Percentiles rank a stretch among this genome's conserved stretches.
Evolutionary conservation across 1,140 invertebrate species (phyloP).

Genomic region (Neodiprion lecontei): DNA sequence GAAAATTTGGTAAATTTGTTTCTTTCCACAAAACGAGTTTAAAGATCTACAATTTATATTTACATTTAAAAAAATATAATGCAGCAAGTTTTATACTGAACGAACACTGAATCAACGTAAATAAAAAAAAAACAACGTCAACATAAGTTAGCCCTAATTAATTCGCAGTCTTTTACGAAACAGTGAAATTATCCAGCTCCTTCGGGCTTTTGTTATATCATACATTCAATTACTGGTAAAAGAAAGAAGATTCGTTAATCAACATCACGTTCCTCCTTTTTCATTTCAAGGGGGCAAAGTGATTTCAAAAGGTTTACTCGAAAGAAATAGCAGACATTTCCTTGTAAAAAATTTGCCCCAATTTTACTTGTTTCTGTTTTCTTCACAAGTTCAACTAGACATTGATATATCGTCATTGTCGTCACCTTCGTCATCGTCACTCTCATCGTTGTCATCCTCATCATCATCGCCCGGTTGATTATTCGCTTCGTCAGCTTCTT

Average conservation of each 20-base stretch:
- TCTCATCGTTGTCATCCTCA: neutral
- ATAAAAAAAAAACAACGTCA: no score
- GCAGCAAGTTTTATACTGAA: neutral
- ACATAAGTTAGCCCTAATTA: no score
- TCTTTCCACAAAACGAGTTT: neutral
- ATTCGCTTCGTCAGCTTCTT: constrained; percentile 43
- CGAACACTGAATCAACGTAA: no score
- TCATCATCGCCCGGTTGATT: neutral
- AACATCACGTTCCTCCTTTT: no score
- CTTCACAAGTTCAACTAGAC: constrained; percentile 41
- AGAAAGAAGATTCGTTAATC: no score
- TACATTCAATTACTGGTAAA: no score
- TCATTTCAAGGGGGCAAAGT: neutral
- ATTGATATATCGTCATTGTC: constrained; percentile 44
- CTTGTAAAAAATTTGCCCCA: neutral
- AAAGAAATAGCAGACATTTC: neutral
- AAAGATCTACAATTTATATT: neutral
- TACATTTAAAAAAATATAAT: neutral
- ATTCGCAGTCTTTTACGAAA: no score
- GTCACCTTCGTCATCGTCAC: neutral
- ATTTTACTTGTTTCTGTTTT: neutral
- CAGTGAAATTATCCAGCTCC: no score
- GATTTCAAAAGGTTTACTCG: neutral
- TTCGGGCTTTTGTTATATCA: no score
- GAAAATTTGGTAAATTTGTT: no score